Evolutionary conservation across 2,797 vertebrate species (phyloP).

Genomic region (Stomatorhinus walkeri): DNA sequence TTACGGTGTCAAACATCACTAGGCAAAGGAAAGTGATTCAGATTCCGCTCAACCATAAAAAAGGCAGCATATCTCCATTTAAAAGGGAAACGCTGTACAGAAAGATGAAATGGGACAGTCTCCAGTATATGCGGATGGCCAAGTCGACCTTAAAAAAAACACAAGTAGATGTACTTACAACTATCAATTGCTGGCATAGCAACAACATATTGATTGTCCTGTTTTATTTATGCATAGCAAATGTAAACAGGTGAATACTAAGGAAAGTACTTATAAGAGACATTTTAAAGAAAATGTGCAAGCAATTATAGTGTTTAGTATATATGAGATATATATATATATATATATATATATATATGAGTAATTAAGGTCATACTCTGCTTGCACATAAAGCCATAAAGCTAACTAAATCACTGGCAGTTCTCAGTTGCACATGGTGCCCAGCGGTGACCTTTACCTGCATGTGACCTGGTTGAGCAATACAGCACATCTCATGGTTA

Average conservation of each 20-base stretch:
- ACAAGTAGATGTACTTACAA: not conserved
- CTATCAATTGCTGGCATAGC: not conserved
- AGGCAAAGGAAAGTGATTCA: not conserved
- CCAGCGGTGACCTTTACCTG: not conserved
- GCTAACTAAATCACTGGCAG: not conserved
- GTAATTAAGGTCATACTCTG: not conserved
- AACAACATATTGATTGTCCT: not conserved
- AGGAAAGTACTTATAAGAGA: not conserved
- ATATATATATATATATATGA: not conserved
- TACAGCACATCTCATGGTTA: not conserved
- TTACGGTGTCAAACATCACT: not conserved
- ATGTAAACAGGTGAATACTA: not conserved
- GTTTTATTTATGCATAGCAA: conserved; percentile 5
- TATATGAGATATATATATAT: not conserved
- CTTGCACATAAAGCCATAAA: not conserved
- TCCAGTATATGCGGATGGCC: not conserved
- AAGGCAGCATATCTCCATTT: not conserved
- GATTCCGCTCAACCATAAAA: not conserved
- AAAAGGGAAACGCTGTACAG: not conserved
- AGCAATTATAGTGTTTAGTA: not conserved
- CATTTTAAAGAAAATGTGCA: not conserved
- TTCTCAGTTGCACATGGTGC: not conserved
- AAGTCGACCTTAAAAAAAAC: not conserved
- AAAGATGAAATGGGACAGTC: not conserved
- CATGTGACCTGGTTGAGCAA: not conserved